Percentiles rank a stretch among this genome's conserved stretches.
phyloP scores from a whole-genome alignment of 2,888 invertebrate species.

The Sesia bembeciformis region DNA sequence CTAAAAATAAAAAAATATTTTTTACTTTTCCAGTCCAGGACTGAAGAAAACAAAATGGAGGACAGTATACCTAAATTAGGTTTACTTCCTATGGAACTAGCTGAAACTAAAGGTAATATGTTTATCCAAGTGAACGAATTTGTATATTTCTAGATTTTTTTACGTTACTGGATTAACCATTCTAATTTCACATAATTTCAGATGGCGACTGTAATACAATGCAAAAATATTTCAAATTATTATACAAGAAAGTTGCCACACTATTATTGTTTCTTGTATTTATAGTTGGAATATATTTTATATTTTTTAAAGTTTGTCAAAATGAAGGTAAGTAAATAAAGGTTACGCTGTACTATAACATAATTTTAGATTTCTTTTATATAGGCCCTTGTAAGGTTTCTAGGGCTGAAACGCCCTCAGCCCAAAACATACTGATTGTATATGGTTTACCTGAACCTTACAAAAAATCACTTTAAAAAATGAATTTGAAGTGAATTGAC shows the following conservation, averaged over 20 bases:
- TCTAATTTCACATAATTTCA: not conserved
- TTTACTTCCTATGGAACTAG: conserved; percentile 58
- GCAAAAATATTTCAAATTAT: conserved; percentile 31
- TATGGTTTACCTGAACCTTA: too few relatives aligned
- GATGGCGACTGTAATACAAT: not conserved
- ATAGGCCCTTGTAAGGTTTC: too few relatives aligned
- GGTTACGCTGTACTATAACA: not conserved
- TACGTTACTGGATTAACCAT: not conserved
- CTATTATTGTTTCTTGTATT: conserved; percentile 29
- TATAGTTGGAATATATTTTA: conserved; percentile 29
- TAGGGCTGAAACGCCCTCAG: too few relatives aligned
- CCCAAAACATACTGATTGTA: too few relatives aligned
- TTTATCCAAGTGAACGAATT: conserved; percentile 5
- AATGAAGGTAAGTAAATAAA: conserved; percentile 27
- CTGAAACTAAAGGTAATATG: conserved; percentile 46
- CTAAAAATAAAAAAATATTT: not conserved
- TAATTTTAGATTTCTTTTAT: not conserved
- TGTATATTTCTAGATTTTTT: not conserved
- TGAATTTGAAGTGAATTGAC: too few relatives aligned
- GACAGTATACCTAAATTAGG: conserved; percentile 35
- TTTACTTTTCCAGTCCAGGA: conserved; percentile 28
- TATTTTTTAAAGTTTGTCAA: conserved; percentile 29
- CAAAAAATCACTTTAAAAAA: too few relatives aligned
- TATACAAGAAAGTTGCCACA: conserved; percentile 29
- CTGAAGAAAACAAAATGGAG: conserved; percentile 24